Percentiles rank a stretch among this genome's conserved stretches.
Evolutionary conservation across 1,140 invertebrate species (phyloP).

Genomic region (Lanistes nyassanus): DNA sequence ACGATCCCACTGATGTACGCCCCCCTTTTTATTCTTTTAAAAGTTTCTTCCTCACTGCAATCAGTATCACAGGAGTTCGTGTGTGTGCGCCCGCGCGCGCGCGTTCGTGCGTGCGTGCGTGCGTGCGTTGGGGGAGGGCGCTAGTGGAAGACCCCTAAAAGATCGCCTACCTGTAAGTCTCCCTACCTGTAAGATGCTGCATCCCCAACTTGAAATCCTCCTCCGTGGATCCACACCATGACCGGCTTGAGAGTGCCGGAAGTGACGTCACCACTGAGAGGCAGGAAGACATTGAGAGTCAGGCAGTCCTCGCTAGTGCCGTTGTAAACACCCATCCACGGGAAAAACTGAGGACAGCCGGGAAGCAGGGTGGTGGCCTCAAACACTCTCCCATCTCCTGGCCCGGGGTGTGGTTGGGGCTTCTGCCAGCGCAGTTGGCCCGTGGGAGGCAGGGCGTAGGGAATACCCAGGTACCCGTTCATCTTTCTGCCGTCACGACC

Average conservation of each 20-base stretch:
- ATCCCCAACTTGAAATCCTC: slow-evolving; percentile 5
- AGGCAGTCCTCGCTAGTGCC: slow-evolving; percentile 10
- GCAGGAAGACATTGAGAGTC: background rate
- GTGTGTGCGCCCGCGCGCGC: too few relatives aligned
- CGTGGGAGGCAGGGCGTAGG: slow-evolving; percentile 21
- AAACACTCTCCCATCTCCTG: slow-evolving; percentile 9
- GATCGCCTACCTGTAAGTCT: too few relatives aligned
- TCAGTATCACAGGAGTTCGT: too few relatives aligned
- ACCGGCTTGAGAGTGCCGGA: background rate
- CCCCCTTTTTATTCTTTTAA: too few relatives aligned
- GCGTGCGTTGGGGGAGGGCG: too few relatives aligned
- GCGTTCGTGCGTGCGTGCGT: too few relatives aligned
- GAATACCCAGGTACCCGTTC: slow-evolving; percentile 25
- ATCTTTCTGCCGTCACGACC: slow-evolving; percentile 6
- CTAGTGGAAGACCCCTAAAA: too few relatives aligned
- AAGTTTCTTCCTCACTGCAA: too few relatives aligned
- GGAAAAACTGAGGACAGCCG: slow-evolving; percentile 8
- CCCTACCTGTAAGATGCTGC: slow-evolving; percentile 7
- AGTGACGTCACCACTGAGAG: background rate
- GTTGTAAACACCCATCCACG: background rate
- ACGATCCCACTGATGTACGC: too few relatives aligned
- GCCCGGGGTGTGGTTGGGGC: slow-evolving; percentile 14
- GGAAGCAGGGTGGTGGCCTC: background rate
- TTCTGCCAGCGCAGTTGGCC: slow-evolving; percentile 24
- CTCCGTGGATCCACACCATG: slow-evolving; percentile 13